phyloP scores from a whole-genome alignment of 1,140 invertebrate genomes.

The Hyles vespertilio region DNA sequence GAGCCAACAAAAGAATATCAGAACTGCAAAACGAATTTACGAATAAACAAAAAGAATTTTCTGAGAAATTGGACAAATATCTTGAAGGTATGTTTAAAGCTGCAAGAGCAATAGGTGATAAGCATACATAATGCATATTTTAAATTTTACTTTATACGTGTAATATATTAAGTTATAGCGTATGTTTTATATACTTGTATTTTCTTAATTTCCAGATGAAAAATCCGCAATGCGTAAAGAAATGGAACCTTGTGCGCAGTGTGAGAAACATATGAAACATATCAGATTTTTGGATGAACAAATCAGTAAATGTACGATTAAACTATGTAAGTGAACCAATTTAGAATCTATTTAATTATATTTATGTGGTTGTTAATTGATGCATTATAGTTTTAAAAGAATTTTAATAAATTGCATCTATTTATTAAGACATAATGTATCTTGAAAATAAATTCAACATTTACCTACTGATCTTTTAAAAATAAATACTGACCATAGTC shows the following conservation, averaged over 20 bases:
- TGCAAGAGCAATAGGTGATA: too few relatives aligned
- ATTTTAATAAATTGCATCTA: too few relatives aligned
- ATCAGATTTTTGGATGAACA: slow-evolving; percentile 58
- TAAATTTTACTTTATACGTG: too few relatives aligned
- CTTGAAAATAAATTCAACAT: too few relatives aligned
- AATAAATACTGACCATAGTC: too few relatives aligned
- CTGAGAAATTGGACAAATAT: slow-evolving; percentile 60
- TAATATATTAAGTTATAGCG: too few relatives aligned
- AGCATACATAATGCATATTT: too few relatives aligned
- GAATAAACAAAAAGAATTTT: slow-evolving; percentile 65
- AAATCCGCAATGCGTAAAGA: slow-evolving; percentile 62
- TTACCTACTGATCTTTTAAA: too few relatives aligned
- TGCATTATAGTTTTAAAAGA: too few relatives aligned
- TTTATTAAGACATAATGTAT: too few relatives aligned
- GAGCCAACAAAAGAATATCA: slow-evolving; percentile 64
- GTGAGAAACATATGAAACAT: slow-evolving; percentile 56
- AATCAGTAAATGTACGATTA: slow-evolving; percentile 52
- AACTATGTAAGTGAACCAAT: slow-evolving; percentile 39
- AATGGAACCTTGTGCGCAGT: slow-evolving; percentile 51
- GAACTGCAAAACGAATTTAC: slow-evolving; percentile 65
- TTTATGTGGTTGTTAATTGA: neutral
- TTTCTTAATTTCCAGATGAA: slow-evolving; percentile 39
- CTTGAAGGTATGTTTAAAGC: slow-evolving; percentile 35
- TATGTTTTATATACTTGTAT: too few relatives aligned
- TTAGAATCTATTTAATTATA: neutral